phyloP scores from a whole-genome alignment of 2,113 vertebrate species.

The Halcyon senegalensis region DNA sequence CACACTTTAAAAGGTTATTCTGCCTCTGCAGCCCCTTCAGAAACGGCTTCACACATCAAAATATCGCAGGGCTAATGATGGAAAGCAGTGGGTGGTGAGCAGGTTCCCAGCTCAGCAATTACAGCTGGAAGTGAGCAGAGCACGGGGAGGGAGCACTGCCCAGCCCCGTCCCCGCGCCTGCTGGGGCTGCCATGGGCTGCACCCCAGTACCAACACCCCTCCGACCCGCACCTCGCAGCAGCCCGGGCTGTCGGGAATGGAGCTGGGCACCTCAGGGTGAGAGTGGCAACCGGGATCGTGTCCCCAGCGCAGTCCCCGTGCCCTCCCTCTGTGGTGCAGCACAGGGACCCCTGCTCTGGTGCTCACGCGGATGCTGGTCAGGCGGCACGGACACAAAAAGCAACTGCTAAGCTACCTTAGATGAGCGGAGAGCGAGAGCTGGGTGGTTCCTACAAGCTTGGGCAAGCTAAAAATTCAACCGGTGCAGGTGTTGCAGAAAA shows the following conservation, averaged over 20 bases:
- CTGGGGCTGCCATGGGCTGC: background rate
- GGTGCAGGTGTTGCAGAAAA: background rate
- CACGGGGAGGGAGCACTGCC: background rate
- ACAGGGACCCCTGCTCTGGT: background rate
- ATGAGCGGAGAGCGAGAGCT: background rate
- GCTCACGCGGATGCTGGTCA: accelerated
- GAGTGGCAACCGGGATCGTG: background rate
- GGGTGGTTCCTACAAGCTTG: background rate
- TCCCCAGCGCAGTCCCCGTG: background rate
- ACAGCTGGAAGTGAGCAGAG: background rate
- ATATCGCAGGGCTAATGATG: background rate
- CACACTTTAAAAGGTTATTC: constrained; percentile 55
- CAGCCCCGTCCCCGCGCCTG: background rate
- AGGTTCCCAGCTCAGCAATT: background rate
- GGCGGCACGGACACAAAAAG: accelerated
- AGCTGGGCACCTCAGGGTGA: background rate
- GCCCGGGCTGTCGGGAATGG: background rate
- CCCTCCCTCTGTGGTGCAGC: background rate
- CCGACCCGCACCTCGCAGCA: background rate
- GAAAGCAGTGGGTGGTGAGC: constrained; percentile 22
- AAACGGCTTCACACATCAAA: constrained; percentile 42
- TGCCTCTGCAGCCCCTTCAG: constrained; percentile 22
- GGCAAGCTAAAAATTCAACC: background rate
- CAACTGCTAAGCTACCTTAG: background rate
- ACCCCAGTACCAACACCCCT: background rate